These are phyloP conservation scores for Anoplophora glabripennis DNA, from an alignment of 1,140 invertebrate genomes.

Conservation along the genomic window DNA sequence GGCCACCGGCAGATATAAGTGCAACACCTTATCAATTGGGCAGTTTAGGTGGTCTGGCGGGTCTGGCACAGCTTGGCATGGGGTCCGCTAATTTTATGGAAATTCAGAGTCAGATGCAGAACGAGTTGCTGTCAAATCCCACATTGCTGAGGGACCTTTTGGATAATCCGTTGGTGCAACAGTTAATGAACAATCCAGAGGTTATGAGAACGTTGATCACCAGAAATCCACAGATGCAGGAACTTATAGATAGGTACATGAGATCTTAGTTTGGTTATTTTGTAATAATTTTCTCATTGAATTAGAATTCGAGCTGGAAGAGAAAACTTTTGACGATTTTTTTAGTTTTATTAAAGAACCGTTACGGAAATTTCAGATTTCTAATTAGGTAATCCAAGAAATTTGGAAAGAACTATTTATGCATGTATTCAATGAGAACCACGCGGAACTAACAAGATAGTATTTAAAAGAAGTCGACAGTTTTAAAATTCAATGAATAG, in stretches of 20 bases:
- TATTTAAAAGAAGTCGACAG: too few relatives aligned
- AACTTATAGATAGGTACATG: conserved; percentile 74
- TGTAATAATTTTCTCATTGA: too few relatives aligned
- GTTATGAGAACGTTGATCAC: conserved; percentile 90
- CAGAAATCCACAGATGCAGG: conserved; percentile 98
- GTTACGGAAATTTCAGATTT: too few relatives aligned
- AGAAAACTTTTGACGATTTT: too few relatives aligned
- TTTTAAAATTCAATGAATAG: too few relatives aligned
- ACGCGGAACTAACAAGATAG: too few relatives aligned
- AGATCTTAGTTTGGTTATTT: too few relatives aligned
- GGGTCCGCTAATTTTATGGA: conserved; percentile 88
- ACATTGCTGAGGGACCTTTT: conserved; percentile 91
- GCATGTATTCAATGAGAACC: too few relatives aligned
- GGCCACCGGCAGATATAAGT: conserved; percentile 53
- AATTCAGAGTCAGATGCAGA: conserved; percentile 88
- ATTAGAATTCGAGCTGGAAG: too few relatives aligned
- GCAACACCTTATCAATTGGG: conserved; percentile 71
- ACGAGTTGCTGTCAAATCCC: conserved; percentile 88
- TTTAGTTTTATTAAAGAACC: too few relatives aligned
- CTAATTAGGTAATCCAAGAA: too few relatives aligned
- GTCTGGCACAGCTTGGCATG: conserved; percentile 77
- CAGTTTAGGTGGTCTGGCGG: conserved; percentile 77
- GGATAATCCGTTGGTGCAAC: conserved; percentile 95
- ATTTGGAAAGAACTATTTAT: too few relatives aligned
- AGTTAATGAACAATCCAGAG: conserved; percentile 95